phyloP scores from a whole-genome alignment of 2,113 vertebrate species.

The Garra rufa region DNA sequence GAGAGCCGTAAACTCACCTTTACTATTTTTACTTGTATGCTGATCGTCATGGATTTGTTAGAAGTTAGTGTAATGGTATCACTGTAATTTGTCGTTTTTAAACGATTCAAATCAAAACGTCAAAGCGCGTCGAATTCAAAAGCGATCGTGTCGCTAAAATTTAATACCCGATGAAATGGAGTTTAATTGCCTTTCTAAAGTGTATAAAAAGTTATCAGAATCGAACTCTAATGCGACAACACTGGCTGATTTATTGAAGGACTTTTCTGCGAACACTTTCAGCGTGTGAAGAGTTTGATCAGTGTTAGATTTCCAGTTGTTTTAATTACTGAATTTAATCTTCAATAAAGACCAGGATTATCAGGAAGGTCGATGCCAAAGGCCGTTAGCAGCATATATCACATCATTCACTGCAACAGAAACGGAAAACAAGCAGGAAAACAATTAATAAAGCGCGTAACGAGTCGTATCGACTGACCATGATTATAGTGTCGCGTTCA shows the following conservation, averaged over 20 bases:
- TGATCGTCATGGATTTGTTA: slow-evolving; percentile 1
- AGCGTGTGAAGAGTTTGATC: not conserved
- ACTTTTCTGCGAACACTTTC: not conserved
- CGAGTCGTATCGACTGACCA: not conserved
- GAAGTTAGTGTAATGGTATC: not conserved
- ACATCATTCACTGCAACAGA: not conserved
- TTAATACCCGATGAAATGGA: not conserved
- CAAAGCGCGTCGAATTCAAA: not conserved
- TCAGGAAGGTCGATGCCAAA: not conserved
- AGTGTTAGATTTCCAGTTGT: not conserved
- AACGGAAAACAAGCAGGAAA: not conserved
- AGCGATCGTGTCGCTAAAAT: too few relatives aligned
- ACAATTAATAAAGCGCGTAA: not conserved
- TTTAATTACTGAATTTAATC: not conserved
- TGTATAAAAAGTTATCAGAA: not conserved
- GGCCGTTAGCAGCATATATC: not conserved
- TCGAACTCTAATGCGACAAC: not conserved
- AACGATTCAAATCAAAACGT: not conserved
- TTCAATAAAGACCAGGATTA: too few relatives aligned
- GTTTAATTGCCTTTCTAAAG: not conserved
- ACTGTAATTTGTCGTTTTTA: not conserved
- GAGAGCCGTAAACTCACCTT: not conserved
- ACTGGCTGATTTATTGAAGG: not conserved
- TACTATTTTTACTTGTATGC: not conserved
- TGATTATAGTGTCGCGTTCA: not conserved